Percentiles rank a stretch among this genome's conserved stretches.
phyloP scores from a whole-genome alignment of 2,113 vertebrate species.

The Corythornis cristatus region DNA sequence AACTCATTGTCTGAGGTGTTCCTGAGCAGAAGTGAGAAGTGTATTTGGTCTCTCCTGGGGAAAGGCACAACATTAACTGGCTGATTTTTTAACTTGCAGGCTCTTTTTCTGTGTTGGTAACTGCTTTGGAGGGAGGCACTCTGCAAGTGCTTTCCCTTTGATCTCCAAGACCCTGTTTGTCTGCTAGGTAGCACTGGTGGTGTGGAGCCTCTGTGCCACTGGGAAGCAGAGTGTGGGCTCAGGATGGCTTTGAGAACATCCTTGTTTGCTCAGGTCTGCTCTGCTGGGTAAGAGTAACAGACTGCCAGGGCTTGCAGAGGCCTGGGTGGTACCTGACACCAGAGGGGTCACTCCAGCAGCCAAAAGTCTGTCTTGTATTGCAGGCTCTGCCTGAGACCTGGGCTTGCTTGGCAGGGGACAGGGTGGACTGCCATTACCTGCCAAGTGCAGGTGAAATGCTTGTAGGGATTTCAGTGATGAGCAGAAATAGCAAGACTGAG shows the following conservation, averaged over 20 bases:
- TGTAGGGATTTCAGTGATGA: neutral
- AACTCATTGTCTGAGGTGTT: neutral
- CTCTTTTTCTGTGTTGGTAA: neutral
- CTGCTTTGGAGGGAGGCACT: neutral
- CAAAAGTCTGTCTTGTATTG: neutral
- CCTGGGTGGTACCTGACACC: neutral
- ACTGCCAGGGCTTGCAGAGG: neutral
- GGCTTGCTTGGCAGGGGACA: neutral
- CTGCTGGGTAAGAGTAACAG: neutral
- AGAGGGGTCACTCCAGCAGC: neutral
- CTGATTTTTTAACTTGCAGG: neutral
- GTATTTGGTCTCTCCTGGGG: neutral
- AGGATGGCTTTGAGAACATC: neutral
- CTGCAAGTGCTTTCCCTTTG: neutral
- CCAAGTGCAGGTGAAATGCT: neutral
- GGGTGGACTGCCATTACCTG: neutral
- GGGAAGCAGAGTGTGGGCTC: neutral
- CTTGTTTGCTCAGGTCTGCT: neutral
- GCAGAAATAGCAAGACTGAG: neutral
- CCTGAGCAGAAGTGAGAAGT: neutral
- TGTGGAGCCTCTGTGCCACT: neutral
- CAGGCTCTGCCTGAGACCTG: neutral
- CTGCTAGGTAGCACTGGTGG: neutral
- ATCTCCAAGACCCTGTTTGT: neutral
- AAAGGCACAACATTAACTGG: neutral